A percentile compares a stretch with the other conserved stretches of the same genome.
Evolutionary conservation across 2,113 vertebrate genomes (phyloP).

Genomic region (Pangasianodon hypophthalmus): DNA sequence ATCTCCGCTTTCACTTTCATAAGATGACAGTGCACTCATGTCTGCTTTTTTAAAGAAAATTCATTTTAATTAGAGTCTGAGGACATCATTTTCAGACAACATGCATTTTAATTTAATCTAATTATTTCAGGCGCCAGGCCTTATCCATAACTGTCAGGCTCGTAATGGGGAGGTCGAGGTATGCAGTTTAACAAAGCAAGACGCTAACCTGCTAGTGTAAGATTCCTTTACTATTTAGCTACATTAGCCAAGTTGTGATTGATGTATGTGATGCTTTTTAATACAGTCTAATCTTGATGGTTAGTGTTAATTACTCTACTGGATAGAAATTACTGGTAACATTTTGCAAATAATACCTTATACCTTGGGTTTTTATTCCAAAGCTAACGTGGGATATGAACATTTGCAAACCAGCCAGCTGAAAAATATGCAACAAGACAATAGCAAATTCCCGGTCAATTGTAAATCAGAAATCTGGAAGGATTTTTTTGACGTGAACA

Average conservation of each 20-base stretch:
- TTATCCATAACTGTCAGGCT: conserved; percentile 79
- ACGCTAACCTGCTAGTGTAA: too few species aligned
- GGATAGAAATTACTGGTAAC: not conserved
- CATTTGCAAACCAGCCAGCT: not conserved
- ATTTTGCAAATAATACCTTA: not conserved
- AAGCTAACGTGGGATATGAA: not conserved
- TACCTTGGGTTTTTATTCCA: not conserved
- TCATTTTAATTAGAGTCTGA: conserved; percentile 74
- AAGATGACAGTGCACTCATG: conserved; percentile 48
- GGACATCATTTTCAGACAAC: conserved; percentile 65
- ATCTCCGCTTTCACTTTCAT: conserved; percentile 56
- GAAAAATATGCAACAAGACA: not conserved
- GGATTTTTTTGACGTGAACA: not conserved
- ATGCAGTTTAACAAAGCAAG: not conserved
- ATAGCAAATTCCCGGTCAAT: not conserved
- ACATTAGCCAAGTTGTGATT: not conserved
- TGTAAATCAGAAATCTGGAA: not conserved
- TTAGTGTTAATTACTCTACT: not conserved
- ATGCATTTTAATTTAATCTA: conserved; percentile 79
- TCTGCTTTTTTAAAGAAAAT: conserved; percentile 58
- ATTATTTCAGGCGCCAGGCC: conserved; percentile 75
- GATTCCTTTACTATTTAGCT: not conserved
- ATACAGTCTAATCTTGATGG: not conserved
- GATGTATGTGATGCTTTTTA: not conserved
- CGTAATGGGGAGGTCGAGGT: conserved; percentile 66